Conservation (phyloP, 2,113 vertebrate genomes). For the pig (Sus scrofa) region DNA sequence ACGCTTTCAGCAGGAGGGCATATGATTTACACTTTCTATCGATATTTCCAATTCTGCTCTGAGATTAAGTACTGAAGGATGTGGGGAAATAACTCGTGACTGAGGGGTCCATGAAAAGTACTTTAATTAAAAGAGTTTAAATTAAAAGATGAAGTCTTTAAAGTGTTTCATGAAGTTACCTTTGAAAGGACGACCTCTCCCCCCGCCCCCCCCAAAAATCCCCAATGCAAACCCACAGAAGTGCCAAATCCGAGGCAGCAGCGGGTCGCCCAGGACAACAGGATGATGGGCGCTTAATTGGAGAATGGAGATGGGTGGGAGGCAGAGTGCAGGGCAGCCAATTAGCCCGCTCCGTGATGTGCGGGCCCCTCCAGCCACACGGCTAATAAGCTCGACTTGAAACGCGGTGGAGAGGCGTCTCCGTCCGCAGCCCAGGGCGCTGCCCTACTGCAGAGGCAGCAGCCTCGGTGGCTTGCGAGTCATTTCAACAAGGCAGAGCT, state of each 20-base stretch:
- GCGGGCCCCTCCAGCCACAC: slow-evolving; percentile 32
- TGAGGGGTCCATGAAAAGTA: slow-evolving; percentile 66
- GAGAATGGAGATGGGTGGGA: slow-evolving; percentile 32
- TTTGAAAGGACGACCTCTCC: neutral
- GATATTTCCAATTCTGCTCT: slow-evolving; percentile 92
- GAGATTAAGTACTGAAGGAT: slow-evolving; percentile 88
- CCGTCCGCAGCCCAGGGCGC: neutral
- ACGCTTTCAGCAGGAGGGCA: slow-evolving; percentile 90
- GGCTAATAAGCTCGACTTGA: neutral
- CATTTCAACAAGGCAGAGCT: neutral
- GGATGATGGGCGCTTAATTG: slow-evolving; percentile 65
- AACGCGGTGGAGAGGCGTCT: neutral
- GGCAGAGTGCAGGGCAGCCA: slow-evolving; percentile 44
- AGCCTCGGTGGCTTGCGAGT: neutral
- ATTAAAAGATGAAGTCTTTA: slow-evolving; percentile 52
- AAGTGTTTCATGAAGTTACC: slow-evolving; percentile 52
- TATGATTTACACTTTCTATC: slow-evolving; percentile 92
- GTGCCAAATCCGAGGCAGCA: neutral
- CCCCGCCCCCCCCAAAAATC: neutral
- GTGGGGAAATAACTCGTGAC: slow-evolving; percentile 83
- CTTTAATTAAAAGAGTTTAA: slow-evolving; percentile 87
- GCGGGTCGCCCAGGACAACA: neutral
- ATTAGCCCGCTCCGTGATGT: neutral
- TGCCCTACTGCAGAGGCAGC: neutral
- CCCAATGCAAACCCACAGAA: slow-evolving; percentile 44